phyloP scores from a whole-genome alignment of 2,113 vertebrate species.

The Trogon surrucura region DNA sequence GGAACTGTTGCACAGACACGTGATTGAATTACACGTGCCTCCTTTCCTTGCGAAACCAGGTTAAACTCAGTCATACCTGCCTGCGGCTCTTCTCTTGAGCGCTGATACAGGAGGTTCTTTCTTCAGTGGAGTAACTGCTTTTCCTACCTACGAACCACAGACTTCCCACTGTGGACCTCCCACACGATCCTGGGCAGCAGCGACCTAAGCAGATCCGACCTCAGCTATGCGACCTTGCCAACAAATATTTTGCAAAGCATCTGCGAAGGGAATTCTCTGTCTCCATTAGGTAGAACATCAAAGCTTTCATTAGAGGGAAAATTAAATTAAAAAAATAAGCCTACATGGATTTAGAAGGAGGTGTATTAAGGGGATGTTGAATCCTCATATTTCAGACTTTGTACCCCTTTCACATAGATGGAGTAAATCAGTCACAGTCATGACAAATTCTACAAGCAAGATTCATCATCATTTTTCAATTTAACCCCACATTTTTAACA shows the following conservation, averaged over 20 bases:
- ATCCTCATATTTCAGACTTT: neutral
- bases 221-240: neutral
- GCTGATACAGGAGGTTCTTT: neutral
- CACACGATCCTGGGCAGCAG: neutral
- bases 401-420: neutral
- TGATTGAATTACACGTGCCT: neutral
- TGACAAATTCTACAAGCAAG: neutral
- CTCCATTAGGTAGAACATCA: neutral
- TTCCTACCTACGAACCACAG: neutral
- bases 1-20: neutral
- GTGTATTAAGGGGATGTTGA: neutral
- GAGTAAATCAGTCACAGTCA: neutral
- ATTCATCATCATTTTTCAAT: fast-evolving
- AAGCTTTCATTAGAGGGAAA: neutral
- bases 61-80: neutral
- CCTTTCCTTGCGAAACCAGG: neutral
- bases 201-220: neutral
- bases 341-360: neutral
- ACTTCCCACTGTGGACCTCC: neutral
- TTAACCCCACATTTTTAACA: neutral
- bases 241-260: neutral
- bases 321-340: neutral
- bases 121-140: neutral
- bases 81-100: neutral
- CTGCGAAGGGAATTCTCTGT: neutral